phyloP scores from a whole-genome alignment of 2,888 invertebrate genomes.

The Tineola bisselliella region DNA sequence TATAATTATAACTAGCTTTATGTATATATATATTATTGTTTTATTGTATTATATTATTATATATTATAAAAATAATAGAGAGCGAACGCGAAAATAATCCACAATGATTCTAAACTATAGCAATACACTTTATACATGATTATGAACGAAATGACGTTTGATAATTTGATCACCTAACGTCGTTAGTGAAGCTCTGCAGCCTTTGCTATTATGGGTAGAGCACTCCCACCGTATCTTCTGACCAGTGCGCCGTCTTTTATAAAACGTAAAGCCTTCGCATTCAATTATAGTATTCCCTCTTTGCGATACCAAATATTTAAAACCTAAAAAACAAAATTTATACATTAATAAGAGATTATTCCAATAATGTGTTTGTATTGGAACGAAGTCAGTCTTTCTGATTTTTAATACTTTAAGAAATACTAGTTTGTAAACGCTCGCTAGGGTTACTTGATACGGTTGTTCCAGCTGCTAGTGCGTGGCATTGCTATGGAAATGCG shows the following conservation, averaged over 20 bases:
- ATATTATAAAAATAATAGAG: no score
- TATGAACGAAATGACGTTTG: neutral
- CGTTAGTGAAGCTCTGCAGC: conserved; percentile 17
- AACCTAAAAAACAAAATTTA: neutral
- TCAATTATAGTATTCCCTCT: neutral
- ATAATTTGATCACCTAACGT: neutral
- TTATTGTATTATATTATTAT: no score
- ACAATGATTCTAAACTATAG: no score
- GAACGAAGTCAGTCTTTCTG: no score
- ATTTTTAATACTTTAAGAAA: no score
- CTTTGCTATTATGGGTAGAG: conserved; percentile 18
- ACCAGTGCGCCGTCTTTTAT: conserved; percentile 10
- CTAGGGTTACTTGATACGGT: no score
- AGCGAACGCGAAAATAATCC: no score
- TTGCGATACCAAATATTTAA: neutral
- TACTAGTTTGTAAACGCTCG: no score
- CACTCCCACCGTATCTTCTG: conserved; percentile 29
- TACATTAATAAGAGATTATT: neutral
- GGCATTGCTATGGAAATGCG: no score
- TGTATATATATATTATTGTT: no score
- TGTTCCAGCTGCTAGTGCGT: no score
- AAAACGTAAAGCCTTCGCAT: neutral
- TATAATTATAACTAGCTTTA: no score
- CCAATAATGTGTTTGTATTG: neutral
- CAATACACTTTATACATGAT: neutral